Evolutionary conservation across 2,113 vertebrate species (phyloP).

Genomic region (Onychostruthus taczanowskii): DNA sequence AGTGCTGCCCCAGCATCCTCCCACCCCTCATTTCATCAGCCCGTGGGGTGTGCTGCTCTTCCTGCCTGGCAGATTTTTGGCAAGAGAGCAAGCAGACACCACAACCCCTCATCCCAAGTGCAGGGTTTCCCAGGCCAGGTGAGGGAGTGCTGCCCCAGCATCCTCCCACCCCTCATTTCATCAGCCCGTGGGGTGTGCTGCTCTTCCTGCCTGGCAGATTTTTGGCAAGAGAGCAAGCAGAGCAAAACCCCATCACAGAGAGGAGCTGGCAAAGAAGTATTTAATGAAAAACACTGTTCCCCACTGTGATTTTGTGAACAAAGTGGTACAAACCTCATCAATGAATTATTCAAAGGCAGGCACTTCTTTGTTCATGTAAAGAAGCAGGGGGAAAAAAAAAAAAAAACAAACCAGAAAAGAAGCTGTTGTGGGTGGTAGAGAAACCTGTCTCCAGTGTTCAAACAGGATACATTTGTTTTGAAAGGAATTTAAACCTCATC

Average conservation of each 20-base stretch:
- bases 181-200: background rate
- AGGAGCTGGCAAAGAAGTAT: background rate
- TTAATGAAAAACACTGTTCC: background rate
- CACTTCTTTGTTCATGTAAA: background rate
- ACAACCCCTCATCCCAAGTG: background rate
- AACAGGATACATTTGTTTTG: background rate
- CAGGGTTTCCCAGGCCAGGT: background rate
- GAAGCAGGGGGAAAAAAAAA: background rate
- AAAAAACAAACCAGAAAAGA: background rate
- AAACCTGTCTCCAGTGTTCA: background rate
- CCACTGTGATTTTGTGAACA: background rate
- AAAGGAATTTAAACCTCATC: background rate
- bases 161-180: background rate
- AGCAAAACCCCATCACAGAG: background rate
- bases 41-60: background rate
- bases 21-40: background rate
- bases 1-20: background rate
- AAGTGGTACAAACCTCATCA: background rate
- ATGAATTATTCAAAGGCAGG: constrained; percentile 27
- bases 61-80: background rate
- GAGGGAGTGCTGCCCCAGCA: background rate
- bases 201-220: background rate
- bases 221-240: background rate
- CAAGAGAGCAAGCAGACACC: background rate
- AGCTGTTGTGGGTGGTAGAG: background rate